Evolutionary conservation across 30 jellyfish, hydroid and myxozoan species (phyloP).

Genomic region (Chironex yamaguchii): DNA sequence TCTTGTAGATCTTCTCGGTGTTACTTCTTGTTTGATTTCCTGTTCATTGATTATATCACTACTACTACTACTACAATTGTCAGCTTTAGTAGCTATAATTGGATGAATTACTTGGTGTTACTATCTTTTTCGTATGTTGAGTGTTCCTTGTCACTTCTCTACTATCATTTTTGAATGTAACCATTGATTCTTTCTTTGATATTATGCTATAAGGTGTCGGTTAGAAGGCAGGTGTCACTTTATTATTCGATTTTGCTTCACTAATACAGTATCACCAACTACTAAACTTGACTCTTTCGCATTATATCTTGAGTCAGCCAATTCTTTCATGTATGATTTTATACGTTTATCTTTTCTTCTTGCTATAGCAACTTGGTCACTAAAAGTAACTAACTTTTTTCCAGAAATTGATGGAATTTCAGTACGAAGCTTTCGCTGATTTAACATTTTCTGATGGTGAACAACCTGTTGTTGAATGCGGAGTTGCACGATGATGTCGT

Average conservation of each 20-base stretch:
- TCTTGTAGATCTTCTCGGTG: not conserved
- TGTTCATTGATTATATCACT: not conserved
- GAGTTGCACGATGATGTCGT: not conserved
- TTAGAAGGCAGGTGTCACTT: not conserved
- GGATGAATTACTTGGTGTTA: not conserved
- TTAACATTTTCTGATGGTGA: not conserved
- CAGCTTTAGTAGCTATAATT: too few species aligned
- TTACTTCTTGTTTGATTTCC: not conserved
- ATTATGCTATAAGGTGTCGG: not conserved
- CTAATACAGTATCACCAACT: too few species aligned
- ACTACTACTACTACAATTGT: not conserved
- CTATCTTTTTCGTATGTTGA: not conserved
- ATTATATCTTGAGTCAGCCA: not conserved
- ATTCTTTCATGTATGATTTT: not conserved
- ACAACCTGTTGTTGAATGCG: not conserved
- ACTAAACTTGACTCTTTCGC: not conserved
- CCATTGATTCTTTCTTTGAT: not conserved
- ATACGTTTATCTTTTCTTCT: not conserved
- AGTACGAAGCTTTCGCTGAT: not conserved
- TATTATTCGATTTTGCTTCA: too few species aligned
- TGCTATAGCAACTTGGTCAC: not conserved
- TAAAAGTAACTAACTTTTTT: not conserved
- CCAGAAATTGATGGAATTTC: not conserved
- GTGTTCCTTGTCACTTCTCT: not conserved
- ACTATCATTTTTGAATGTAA: not conserved